Evolutionary conservation across 2,888 invertebrate genomes (phyloP), one percentile per base, ranked within the genome.

Genomic region (Protodeltote pygarga): DNA sequence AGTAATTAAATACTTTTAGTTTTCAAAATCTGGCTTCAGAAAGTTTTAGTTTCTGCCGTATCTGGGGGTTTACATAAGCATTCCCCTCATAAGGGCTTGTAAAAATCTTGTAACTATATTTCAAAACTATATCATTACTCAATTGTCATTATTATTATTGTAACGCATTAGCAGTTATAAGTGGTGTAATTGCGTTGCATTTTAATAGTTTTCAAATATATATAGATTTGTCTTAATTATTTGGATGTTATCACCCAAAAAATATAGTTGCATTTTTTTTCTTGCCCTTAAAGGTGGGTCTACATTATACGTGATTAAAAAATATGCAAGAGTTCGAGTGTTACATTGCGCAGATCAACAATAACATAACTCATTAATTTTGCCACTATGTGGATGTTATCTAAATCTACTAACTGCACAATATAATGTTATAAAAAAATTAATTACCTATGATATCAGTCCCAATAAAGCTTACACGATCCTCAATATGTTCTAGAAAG

Each of bases 391-490:
- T 48, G 44, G 44, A 45, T 45, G 24, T 27, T 25, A 51, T 58
- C 41, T 39, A 33, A 48, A 47, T 40, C 5, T 59, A 60, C 61
- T 59, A 60, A 60, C 41, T 48, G 60, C 60, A 60, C 42, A 52
- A 17, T 20, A 28, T 11, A 13, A 46, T 58, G 41, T n/a, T n/a
- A 32, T 35, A 14, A 17, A 44, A 24, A 17, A 10, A 16, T n/a
- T 13, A 11, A 35, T 33, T 37, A 35, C 10, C 31, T 29, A 34
- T 25, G n/a, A n/a, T 27, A 15, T 19, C 42, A 51, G 35, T 11
- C 32, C 15, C 5, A 46, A 37, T 39, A 44, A 57, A 20, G 31
- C 17, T 14, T 19, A 39, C 24, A 34, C 37, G 31, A 31, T 45
- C 45, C 51, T n/a, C n/a, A n/a, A n/a, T n/a, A n/a, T n/a, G n/a